phyloP scores from a whole-genome alignment of 2,888 invertebrate genomes.

The Phengaris alcon region DNA sequence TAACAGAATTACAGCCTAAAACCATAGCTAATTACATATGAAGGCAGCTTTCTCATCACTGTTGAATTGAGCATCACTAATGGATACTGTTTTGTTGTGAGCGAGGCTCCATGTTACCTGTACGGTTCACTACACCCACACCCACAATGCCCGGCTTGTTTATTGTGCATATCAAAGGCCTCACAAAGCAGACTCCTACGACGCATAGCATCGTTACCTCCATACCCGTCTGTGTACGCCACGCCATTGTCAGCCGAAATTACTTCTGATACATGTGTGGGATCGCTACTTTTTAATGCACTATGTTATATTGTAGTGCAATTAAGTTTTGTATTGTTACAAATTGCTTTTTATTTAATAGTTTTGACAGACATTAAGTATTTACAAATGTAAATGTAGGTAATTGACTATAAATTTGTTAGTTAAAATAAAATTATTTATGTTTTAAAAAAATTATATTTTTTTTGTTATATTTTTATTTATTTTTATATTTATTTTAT shows the following conservation, averaged over 20 bases:
- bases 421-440: too few relatives aligned
- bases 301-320: background rate
- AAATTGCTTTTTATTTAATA: background rate
- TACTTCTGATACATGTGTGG: constrained; percentile 11
- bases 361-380: background rate
- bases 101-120: constrained; percentile 34
- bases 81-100: constrained; percentile 31
- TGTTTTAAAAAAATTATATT: too few relatives aligned
- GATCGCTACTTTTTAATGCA: constrained; percentile 1
- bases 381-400: background rate
- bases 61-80: constrained; percentile 33
- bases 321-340: background rate
- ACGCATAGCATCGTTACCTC: constrained; percentile 44
- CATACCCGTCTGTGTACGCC: constrained; percentile 24
- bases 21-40: background rate
- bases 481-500: too few relatives aligned
- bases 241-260: constrained; percentile 14
- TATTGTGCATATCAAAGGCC: constrained; percentile 60
- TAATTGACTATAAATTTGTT: background rate
- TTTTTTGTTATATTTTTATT: too few relatives aligned
- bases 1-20: background rate
- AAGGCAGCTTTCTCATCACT: constrained; percentile 3
- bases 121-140: constrained; percentile 49
- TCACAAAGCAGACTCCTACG: constrained; percentile 51
- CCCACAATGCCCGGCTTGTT: constrained; percentile 53